phyloP scores from a whole-genome alignment of 2,888 invertebrate genomes.

The Agrochola litura region DNA sequence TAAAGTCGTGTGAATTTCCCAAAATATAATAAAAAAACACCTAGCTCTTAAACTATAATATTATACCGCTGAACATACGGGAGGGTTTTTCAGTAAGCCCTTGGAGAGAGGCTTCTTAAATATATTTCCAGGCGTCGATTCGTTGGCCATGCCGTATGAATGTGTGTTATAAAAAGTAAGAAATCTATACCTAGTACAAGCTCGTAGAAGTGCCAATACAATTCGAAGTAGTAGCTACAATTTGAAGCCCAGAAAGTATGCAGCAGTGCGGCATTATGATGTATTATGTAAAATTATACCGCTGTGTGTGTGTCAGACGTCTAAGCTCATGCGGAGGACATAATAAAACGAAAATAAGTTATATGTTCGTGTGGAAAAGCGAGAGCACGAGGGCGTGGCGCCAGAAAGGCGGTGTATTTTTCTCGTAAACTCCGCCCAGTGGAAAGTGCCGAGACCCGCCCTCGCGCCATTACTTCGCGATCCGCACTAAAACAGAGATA shows the following conservation, averaged over 20 bases:
- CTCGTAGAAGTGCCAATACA: neutral
- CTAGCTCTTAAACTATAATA: neutral
- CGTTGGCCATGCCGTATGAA: neutral
- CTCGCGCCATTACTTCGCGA: constrained; percentile 81
- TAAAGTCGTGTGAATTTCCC: neutral
- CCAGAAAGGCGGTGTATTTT: constrained; percentile 86
- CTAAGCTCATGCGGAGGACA: constrained; percentile 42
- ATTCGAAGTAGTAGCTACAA: neutral
- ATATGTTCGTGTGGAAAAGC: constrained; percentile 75
- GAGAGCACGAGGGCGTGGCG: constrained; percentile 83
- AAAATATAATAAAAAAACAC: neutral
- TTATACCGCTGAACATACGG: neutral
- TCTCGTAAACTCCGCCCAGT: constrained; percentile 86
- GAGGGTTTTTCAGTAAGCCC: neutral
- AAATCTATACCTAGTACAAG: neutral
- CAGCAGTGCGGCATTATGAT: constrained; percentile 18
- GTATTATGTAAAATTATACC: constrained; percentile 13
- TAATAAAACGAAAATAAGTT: constrained; percentile 75
- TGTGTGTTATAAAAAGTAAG: neutral
- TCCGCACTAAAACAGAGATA: constrained; percentile 58
- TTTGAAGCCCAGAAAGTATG: neutral
- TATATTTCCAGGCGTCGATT: neutral
- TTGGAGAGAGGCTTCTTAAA: neutral
- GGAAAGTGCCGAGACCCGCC: constrained; percentile 81
- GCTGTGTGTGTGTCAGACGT: constrained; percentile 52